Evolutionary conservation across 2,797 vertebrate species (phyloP), one percentile per base, ranked within the genome.

Genomic region (Sciurus carolinensis): DNA sequence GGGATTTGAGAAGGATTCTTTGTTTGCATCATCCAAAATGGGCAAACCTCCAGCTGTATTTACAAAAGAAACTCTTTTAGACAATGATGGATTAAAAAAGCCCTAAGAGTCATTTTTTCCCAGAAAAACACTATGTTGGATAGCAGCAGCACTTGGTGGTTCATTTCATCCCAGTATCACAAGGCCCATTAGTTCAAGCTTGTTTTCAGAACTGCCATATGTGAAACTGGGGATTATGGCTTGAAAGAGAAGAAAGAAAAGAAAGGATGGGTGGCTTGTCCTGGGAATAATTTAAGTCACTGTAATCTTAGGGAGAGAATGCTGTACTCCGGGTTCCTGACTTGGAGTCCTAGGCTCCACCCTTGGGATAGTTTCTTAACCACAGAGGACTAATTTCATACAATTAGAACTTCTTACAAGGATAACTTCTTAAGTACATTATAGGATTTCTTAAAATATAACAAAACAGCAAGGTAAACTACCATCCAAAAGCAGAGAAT

Each of bases 41-140:
- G 90, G 47, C 83, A 94, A 89, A 71, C 11, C 52, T 87, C 89
- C 26, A 71, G 64, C 66, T 85, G 22, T 89, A 79, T 95, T 96
- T 94, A 73, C 76, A 36, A 86, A 94, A 26, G 89, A 91, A 91
- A 80, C 54, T 52, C 36, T 86, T 93, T 88, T 73, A 69, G 81
- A 92, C 42, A 71, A 62, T 69, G 57, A 67, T 66, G 64, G 69
- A 81, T 72, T 91, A 84, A 92, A 95, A 73, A 62, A 73, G 52
- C 28, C 12, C 4, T 42, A 79, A 22, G 14, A 87, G 73, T 82
- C 17, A 30, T 92, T 94, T 80, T 77, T 30, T 77, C 83, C 69
- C 12, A 47, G 52, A 64, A 66, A 90, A 93, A 57, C 57, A 52
- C 87, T 36, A 22, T 54, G 26, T 17, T 59, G 52, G 67, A 84